A percentile compares a stretch with the other conserved stretches of the same genome.
Conservation (phyloP, 2,113 vertebrate genomes). For the Todiramphus chloris region DNA sequence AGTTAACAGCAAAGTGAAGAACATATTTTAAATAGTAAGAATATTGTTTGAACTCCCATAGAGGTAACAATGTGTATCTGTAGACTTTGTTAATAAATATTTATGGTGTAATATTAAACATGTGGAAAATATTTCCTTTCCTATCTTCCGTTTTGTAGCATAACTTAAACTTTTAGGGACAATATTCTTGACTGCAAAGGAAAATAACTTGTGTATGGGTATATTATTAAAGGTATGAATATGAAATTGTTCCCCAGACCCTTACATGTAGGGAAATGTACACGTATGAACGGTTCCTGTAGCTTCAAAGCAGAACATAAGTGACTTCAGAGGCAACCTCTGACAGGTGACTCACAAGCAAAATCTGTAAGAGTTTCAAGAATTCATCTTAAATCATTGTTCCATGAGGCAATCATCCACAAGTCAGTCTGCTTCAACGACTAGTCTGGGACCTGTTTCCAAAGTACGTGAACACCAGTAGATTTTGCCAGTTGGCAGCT, state of each 20-base stretch:
- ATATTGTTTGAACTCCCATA: conserved; percentile 2
- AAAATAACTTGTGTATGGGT: not conserved
- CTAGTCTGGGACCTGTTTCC: conserved; percentile 13
- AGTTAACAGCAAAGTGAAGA: not conserved
- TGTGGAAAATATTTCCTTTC: conserved; percentile 22
- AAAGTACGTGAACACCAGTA: not conserved
- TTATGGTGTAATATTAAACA: conserved; percentile 7
- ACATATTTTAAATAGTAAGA: not conserved
- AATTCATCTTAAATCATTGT: not conserved
- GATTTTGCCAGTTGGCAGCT: conserved; percentile 42
- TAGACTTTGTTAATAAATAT: conserved; percentile 29
- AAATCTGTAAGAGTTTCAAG: not conserved
- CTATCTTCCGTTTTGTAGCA: not conserved
- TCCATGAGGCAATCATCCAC: not conserved
- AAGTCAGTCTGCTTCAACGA: not conserved
- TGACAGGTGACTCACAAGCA: not conserved
- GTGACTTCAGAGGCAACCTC: not conserved
- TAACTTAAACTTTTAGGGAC: not conserved
- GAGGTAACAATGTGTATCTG: not conserved
- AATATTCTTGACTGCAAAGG: not conserved
- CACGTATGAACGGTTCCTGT: not conserved
- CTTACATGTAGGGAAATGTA: not conserved
- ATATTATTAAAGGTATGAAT: not conserved
- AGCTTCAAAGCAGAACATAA: not conserved
- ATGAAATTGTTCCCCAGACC: not conserved